phyloP scores from a whole-genome alignment of 1,140 invertebrate species.

The Drosophila ficusphila region DNA sequence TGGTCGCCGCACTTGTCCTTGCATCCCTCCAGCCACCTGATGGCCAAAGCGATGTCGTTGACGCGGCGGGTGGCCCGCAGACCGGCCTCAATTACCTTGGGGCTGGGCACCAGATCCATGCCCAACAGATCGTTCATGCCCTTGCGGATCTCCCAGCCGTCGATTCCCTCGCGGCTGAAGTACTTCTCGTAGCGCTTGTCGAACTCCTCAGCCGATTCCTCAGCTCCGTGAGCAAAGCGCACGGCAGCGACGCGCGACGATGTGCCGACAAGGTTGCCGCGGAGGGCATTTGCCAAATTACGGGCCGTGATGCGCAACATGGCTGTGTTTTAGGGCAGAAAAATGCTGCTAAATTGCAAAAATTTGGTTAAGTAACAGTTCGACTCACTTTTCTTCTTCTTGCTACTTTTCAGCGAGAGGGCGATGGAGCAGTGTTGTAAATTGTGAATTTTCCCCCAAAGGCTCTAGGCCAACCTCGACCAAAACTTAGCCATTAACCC shows the following conservation, averaged over 20 bases:
- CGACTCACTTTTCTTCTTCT: slow-evolving; percentile 70
- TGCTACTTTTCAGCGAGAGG: slow-evolving; percentile 60
- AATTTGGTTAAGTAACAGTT: slow-evolving; percentile 78
- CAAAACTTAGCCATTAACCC: no score
- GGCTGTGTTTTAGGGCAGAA: slow-evolving; percentile 34
- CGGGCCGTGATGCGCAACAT: slow-evolving; percentile 85
- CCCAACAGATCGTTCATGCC: slow-evolving; percentile 92
- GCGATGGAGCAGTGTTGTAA: no score
- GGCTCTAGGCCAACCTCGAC: no score
- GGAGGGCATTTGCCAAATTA: slow-evolving; percentile 78
- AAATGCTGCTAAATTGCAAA: slow-evolving; percentile 45
- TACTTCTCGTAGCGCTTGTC: slow-evolving; percentile 92
- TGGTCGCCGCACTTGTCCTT: slow-evolving; percentile 95
- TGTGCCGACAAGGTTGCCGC: slow-evolving; percentile 66
- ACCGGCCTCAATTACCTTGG: slow-evolving; percentile 95
- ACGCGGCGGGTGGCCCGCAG: slow-evolving; percentile 95
- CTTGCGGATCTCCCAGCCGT: slow-evolving; percentile 98
- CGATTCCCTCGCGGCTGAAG: slow-evolving; percentile 95
- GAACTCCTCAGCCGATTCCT: slow-evolving; percentile 89
- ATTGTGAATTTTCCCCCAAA: no score
- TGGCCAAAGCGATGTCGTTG: slow-evolving; percentile 96
- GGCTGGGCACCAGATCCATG: slow-evolving; percentile 98
- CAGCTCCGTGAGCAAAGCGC: slow-evolving; percentile 76
- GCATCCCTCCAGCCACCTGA: slow-evolving; percentile 96
- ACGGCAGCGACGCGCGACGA: slow-evolving; percentile 60